A percentile compares a stretch with the other conserved stretches of the same genome.
Conservation (phyloP, 1,140 invertebrate genomes). For the Dermatophagoides farinae region DNA sequence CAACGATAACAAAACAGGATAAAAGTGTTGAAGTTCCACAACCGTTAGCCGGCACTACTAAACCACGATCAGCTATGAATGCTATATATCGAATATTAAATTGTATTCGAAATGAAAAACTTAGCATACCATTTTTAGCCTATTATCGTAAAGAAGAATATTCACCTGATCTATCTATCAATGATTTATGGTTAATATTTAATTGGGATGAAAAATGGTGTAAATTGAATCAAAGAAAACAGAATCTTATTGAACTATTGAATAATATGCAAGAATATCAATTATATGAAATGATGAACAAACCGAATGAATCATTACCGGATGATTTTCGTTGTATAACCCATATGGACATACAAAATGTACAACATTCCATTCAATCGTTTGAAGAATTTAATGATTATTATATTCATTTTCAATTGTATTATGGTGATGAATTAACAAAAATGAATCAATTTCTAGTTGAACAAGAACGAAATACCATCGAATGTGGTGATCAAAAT, state of each 20-base stretch:
- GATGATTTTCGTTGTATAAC: slow-evolving; percentile 44
- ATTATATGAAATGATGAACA: slow-evolving; percentile 48
- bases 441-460: slow-evolving; percentile 47
- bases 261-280: slow-evolving; percentile 84
- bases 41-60: slow-evolving; percentile 20
- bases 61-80: slow-evolving; percentile 40
- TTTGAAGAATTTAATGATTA: slow-evolving; percentile 77
- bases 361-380: slow-evolving; percentile 50
- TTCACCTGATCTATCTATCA: slow-evolving; percentile 74
- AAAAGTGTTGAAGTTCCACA: slow-evolving; percentile 9
- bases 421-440: slow-evolving; percentile 66
- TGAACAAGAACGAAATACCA: slow-evolving; percentile 30
- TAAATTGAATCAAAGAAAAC: slow-evolving; percentile 64
- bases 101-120: slow-evolving; percentile 81
- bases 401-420: slow-evolving; percentile 75
- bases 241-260: slow-evolving; percentile 56
- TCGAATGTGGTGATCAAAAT: too few species aligned
- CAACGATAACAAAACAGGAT: slow-evolving; percentile 49
- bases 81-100: slow-evolving; percentile 86
- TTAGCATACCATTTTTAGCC: slow-evolving; percentile 84
- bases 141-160: slow-evolving; percentile 98
- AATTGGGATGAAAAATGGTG: slow-evolving; percentile 93
- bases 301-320: slow-evolving; percentile 45
- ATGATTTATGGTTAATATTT: slow-evolving; percentile 93
- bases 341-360: slow-evolving; percentile 17